phyloP scores from a whole-genome alignment of 2,888 invertebrate species.

The Automeris io region DNA sequence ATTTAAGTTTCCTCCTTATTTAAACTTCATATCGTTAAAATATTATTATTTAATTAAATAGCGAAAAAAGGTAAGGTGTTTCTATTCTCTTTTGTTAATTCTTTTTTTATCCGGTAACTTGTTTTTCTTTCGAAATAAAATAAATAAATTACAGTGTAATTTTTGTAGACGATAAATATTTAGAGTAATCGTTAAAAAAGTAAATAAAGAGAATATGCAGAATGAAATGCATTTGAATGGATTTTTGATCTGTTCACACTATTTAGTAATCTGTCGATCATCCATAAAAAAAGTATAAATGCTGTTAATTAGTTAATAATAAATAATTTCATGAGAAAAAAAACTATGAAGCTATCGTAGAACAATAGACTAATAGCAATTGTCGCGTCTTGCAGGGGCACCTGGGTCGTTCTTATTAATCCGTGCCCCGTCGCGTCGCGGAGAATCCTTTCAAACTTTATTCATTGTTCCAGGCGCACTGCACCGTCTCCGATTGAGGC shows the following conservation, averaged over 20 bases:
- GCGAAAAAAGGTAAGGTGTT: no score
- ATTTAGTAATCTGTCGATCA: no score
- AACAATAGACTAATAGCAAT: slow-evolving; percentile 2
- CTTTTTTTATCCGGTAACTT: no score
- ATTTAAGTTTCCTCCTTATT: no score
- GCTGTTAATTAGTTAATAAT: neutral
- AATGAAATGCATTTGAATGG: no score
- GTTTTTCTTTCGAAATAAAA: no score
- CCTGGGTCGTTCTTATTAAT: slow-evolving; percentile 34
- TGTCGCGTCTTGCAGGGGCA: slow-evolving; percentile 30
- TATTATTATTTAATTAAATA: no score
- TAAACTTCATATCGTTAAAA: no score
- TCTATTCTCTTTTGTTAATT: no score
- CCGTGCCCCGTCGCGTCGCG: slow-evolving; percentile 32
- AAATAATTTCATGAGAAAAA: slow-evolving; percentile 10
- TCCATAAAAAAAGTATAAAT: neutral
- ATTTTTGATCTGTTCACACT: no score
- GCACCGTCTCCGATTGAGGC: slow-evolving; percentile 28
- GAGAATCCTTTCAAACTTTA: slow-evolving; percentile 58
- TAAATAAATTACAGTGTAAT: no score
- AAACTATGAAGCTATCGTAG: slow-evolving; percentile 9
- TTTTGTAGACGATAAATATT: neutral
- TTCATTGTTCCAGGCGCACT: slow-evolving; percentile 60
- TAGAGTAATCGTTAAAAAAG: neutral
- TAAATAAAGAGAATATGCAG: neutral